Base-by-base conservation (phyloP, 2,797 vertebrate species). In the Protonibea diacanthus region DNA sequence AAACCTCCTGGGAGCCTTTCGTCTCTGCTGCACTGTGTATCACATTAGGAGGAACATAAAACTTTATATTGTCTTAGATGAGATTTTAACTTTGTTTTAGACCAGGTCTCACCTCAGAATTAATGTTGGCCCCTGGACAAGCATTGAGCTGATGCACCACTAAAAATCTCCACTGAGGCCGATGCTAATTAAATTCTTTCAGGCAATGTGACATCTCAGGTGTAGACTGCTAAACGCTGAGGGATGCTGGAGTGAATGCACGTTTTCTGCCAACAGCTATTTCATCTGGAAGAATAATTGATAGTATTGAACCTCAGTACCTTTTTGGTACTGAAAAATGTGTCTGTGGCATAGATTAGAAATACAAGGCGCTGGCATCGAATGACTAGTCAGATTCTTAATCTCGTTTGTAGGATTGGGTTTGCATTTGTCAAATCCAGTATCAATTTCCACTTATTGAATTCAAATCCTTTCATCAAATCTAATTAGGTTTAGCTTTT, bases 1-100 rank as follows among this genome's bases (percentile, higher is more conserved):
- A 77, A 87, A 72, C 81, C 91, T 87, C 91, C 78, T 66, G 87
- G 90, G 92, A 86, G 77, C 87, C 73, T 74, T 93, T 87, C 67
- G 80, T 91, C 87, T 92, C 76, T 49, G 23, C 10, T 29, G 67
- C 77, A 83, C 86, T 76, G 82, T 78, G 84, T 84, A 86, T 88
- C 80, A 72, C 87, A 85, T 89, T 85, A 88, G 76, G 57, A 73
- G 71, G 76, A 81, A 89, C 80, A 88, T 89, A 83, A 87, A 86
- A 87, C 87, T 87, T 88, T 86, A 82, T 89, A 83, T 87, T 78
- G 79, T 87, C 86, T 87, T 81, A 63, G 84, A 92, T 86, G 82
- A 83, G 79, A 86, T 84, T 91, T 87, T 88, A 80, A 91, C 85
- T 89, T 86, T 69, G 84, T 86, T 85, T 82, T 53, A 81, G 74